Evolutionary conservation across 2,113 vertebrate genomes (phyloP).

Genomic region (Trichechus manatus): DNA sequence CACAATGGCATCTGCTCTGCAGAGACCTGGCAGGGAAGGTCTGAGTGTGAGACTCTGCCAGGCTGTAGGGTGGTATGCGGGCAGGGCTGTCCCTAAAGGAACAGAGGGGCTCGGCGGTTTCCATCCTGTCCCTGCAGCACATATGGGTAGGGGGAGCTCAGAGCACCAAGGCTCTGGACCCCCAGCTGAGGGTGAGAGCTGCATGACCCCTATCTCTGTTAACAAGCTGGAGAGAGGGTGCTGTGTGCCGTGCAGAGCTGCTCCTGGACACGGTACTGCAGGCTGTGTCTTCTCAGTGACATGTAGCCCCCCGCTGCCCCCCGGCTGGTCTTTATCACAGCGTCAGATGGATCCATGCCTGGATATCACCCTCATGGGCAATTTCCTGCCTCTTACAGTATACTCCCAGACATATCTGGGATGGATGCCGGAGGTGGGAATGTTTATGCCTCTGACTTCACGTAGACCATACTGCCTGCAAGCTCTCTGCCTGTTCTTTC

Average conservation of each 20-base stretch:
- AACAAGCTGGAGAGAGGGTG: fast-evolving
- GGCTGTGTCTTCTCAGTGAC: not conserved
- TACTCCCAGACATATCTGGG: not conserved
- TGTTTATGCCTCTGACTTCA: not conserved
- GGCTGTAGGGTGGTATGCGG: not conserved
- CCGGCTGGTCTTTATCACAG: not conserved
- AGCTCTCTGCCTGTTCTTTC: not conserved
- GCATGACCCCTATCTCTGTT: fast-evolving
- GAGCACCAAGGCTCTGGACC: fast-evolving
- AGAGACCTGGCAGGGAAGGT: not conserved
- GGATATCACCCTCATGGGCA: not conserved
- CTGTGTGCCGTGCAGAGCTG: not conserved
- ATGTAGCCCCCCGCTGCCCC: too few relatives aligned
- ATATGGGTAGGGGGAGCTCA: not conserved
- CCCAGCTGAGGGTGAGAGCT: not conserved
- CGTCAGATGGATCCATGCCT: fast-evolving
- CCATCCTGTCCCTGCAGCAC: not conserved
- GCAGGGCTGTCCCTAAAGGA: not conserved
- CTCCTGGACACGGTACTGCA: not conserved
- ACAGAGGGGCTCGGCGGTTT: fast-evolving
- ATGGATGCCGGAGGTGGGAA: too few relatives aligned
- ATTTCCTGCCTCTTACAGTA: not conserved
- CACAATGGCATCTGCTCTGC: not conserved
- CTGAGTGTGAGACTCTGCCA: not conserved
- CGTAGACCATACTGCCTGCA: not conserved